These are phyloP conservation scores for Prosapia bicincta DNA, from an alignment of 2,888 invertebrate species.

Conservation along the genomic window DNA sequence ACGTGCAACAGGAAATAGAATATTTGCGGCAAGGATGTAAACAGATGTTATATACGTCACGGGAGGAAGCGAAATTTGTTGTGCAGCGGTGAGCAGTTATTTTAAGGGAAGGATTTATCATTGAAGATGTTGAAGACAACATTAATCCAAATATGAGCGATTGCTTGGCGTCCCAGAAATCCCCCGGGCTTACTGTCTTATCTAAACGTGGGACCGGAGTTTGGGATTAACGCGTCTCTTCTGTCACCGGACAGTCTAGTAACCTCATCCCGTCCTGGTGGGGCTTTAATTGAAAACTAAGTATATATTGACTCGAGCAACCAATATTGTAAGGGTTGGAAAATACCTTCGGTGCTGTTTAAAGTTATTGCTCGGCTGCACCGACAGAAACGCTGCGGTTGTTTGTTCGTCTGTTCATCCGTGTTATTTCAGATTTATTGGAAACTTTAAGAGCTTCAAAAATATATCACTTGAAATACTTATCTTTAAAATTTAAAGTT, in stretches of 20 bases:
- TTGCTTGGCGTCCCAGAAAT: not conserved
- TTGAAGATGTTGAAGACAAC: conserved; percentile 2
- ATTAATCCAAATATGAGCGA: conserved; percentile 2
- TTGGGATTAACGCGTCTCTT: not conserved
- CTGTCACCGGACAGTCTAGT: not conserved
- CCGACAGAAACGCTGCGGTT: not conserved
- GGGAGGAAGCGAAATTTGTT: not conserved
- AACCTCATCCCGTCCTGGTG: not conserved
- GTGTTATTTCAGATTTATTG: no score
- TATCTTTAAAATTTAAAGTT: no score
- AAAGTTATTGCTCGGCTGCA: not conserved
- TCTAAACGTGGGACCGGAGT: not conserved
- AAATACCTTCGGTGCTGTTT: not conserved
- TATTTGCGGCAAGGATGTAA: not conserved
- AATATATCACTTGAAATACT: no score
- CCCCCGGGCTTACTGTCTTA: not conserved
- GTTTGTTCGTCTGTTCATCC: not conserved
- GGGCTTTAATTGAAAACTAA: not conserved
- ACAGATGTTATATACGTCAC: not conserved
- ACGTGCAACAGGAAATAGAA: no score
- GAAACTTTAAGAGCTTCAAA: no score
- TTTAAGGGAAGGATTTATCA: conserved; percentile 2
- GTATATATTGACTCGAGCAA: not conserved
- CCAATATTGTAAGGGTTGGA: not conserved
- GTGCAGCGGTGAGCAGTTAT: not conserved